Conservation (phyloP, 2,888 invertebrate species). For the Pristionchus arcanus region DNA sequence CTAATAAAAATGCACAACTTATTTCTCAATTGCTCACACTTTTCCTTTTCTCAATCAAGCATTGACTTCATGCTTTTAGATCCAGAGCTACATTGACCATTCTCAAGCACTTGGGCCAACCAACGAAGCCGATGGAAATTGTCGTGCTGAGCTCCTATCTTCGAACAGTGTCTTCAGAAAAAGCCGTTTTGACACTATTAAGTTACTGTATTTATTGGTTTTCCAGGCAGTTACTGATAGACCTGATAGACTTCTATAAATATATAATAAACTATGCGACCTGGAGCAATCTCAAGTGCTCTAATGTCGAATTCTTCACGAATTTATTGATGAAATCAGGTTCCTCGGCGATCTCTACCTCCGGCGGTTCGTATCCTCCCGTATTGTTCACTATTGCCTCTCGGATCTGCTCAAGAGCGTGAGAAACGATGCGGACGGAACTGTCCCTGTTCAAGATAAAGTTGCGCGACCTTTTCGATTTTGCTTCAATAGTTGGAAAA, state of each 20-base stretch:
- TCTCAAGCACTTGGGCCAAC: not conserved
- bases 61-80: not conserved
- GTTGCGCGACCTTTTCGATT: not conserved
- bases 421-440: not conserved
- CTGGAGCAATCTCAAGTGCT: no score
- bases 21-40: not conserved
- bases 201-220: not conserved
- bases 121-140: no score
- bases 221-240: not conserved
- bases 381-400: not conserved
- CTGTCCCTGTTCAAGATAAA: not conserved
- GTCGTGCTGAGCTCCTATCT: no score
- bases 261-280: no score
- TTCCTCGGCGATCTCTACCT: not conserved
- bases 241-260: not conserved
- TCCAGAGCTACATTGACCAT: not conserved
- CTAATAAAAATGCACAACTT: not conserved
- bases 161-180: not conserved
- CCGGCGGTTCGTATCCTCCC: not conserved
- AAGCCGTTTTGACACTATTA: not conserved
- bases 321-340: not conserved
- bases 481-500: not conserved
- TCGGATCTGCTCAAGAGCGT: not conserved
- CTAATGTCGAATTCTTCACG: no score
- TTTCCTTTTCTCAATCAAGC: not conserved